Percentiles rank a stretch among this genome's conserved stretches.
These are phyloP conservation scores for Thera britannica DNA, from an alignment of 2,888 invertebrate genomes.

Conservation along the genomic window DNA sequence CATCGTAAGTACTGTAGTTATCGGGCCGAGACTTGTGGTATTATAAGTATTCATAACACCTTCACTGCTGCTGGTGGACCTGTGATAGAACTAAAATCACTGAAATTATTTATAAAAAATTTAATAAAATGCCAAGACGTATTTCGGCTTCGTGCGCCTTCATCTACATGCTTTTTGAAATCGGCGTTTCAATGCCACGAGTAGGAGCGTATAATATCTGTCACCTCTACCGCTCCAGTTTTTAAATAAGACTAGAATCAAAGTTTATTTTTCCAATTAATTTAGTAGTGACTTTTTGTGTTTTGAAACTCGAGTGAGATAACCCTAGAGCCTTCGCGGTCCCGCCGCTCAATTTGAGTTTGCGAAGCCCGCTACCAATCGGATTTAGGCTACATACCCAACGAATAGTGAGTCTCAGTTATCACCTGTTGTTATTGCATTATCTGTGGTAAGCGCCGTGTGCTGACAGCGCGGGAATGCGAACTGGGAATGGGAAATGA, in stretches of 20 bases:
- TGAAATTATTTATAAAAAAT: too few relatives aligned
- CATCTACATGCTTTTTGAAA: background rate
- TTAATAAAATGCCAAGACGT: background rate
- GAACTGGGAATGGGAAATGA: slow-evolving; percentile 14
- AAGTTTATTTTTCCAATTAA: background rate
- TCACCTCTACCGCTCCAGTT: background rate
- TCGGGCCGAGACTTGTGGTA: background rate
- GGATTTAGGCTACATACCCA: slow-evolving; percentile 31
- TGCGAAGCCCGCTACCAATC: slow-evolving; percentile 39
- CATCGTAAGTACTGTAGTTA: background rate
- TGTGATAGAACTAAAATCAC: too few relatives aligned
- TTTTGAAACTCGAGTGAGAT: background rate
- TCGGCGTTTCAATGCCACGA: background rate
- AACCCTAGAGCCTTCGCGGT: slow-evolving; percentile 35
- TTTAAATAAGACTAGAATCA: background rate
- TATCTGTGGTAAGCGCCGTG: slow-evolving; percentile 22
- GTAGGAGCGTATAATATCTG: background rate
- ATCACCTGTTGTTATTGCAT: slow-evolving; percentile 21
- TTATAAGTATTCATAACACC: background rate
- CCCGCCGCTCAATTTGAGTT: slow-evolving; percentile 44
- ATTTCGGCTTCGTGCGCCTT: background rate
- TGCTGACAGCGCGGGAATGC: slow-evolving; percentile 25
- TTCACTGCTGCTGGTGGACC: too few relatives aligned
- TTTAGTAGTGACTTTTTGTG: background rate
- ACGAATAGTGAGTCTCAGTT: slow-evolving; percentile 20